phyloP scores from a whole-genome alignment of 2,113 vertebrate genomes.

The Diadophis punctatus region DNA sequence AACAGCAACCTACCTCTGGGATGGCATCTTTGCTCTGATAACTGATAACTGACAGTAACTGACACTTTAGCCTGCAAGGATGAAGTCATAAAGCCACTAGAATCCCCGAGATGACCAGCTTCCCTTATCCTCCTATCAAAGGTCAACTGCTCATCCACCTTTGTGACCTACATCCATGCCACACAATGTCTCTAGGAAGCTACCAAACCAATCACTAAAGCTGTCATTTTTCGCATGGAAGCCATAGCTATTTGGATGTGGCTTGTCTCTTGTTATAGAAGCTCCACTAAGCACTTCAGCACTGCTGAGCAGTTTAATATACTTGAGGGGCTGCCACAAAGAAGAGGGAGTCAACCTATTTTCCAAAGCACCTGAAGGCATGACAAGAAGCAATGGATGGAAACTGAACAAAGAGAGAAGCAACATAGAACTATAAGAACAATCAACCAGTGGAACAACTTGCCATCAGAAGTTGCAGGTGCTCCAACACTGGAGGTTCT shows the following conservation, averaged over 20 bases:
- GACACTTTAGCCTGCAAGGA: not conserved
- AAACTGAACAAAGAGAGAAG: too few relatives aligned
- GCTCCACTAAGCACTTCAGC: not conserved
- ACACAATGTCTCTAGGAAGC: not conserved
- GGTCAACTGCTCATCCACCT: not conserved
- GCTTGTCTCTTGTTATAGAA: not conserved
- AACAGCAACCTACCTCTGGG: not conserved
- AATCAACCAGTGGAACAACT: too few relatives aligned
- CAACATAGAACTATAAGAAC: too few relatives aligned
- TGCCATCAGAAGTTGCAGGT: too few relatives aligned
- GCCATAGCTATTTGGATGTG: not conserved
- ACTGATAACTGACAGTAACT: not conserved
- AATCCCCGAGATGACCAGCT: not conserved
- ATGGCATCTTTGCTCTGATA: not conserved
- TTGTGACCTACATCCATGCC: not conserved
- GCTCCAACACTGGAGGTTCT: too few relatives aligned
- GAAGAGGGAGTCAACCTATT: too few relatives aligned
- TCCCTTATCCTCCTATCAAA: not conserved
- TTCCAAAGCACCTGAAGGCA: too few relatives aligned
- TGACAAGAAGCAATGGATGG: too few relatives aligned
- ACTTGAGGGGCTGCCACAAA: too few relatives aligned
- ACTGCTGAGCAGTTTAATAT: not conserved
- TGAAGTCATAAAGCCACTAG: not conserved
- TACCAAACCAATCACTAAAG: not conserved
- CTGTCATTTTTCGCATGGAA: too few relatives aligned